Conservation (phyloP, 2,888 invertebrate genomes). For the Lydus trimaculatus region DNA sequence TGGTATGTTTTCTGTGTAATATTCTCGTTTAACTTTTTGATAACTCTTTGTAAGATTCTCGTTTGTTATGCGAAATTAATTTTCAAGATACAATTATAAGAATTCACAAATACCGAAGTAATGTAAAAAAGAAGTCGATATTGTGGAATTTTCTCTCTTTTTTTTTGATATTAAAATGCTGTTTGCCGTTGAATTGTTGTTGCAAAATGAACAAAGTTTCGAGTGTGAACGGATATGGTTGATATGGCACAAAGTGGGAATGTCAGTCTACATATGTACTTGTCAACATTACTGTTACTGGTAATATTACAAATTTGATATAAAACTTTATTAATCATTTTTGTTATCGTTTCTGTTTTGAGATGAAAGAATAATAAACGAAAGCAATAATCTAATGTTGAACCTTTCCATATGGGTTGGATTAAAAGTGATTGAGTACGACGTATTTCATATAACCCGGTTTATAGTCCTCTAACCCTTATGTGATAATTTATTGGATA, state of each 20-base stretch:
- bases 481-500: not conserved
- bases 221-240: no score
- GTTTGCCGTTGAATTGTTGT: no score
- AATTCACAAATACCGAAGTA: no score
- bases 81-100: no score
- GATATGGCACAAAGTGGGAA: no score
- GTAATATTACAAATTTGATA: not conserved
- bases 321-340: not conserved
- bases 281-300: not conserved
- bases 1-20: not conserved
- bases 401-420: not conserved
- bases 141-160: no score
- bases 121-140: no score
- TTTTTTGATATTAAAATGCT: no score
- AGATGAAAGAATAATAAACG: constrained; percentile 18
- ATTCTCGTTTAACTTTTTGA: not conserved
- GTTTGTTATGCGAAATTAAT: not conserved
- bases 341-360: constrained; percentile 5
- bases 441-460: not conserved
- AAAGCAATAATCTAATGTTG: not conserved
- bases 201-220: no score
- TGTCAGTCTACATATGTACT: no score
- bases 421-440: not conserved
- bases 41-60: not conserved
- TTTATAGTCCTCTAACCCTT: not conserved